Evolutionary conservation across 1,140 invertebrate genomes (phyloP).

Genomic region (Brachystomella parvula): DNA sequence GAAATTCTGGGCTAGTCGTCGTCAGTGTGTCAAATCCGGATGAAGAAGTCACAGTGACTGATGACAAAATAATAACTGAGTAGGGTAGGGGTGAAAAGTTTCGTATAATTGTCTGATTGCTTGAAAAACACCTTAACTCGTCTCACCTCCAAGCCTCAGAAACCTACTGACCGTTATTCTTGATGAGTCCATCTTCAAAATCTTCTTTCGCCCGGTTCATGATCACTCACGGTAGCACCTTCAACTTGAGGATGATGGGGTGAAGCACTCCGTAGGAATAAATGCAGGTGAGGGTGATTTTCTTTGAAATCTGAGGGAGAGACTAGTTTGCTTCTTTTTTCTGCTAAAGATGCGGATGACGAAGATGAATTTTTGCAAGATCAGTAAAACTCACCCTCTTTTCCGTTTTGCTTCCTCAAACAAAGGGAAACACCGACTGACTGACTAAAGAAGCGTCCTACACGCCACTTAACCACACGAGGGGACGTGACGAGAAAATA

Average conservation of each 20-base stretch:
- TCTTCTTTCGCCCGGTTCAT: not conserved
- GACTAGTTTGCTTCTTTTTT: not conserved
- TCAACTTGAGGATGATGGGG: slow-evolving; percentile 6
- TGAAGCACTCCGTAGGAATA: not conserved
- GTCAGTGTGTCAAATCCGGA: not conserved
- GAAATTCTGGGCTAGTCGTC: not conserved
- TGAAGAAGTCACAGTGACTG: not conserved
- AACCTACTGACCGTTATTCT: slow-evolving; percentile 39
- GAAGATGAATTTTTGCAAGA: not conserved
- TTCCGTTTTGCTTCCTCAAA: not conserved
- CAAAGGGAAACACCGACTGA: no score
- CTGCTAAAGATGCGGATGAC: no score
- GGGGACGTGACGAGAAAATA: not conserved
- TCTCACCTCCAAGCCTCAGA: slow-evolving; percentile 34
- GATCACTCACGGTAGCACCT: no score
- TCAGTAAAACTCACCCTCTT: not conserved
- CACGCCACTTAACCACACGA: not conserved
- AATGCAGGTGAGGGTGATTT: not conserved
- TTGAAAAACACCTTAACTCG: not conserved
- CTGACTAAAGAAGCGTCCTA: no score
- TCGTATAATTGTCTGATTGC: not conserved
- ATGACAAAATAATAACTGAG: not conserved
- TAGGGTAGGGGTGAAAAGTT: not conserved
- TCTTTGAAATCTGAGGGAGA: no score
- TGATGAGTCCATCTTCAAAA: slow-evolving; percentile 2